Evolutionary conservation across 2,797 vertebrate genomes (phyloP).

Genomic region (Centroberyx gerrardi): DNA sequence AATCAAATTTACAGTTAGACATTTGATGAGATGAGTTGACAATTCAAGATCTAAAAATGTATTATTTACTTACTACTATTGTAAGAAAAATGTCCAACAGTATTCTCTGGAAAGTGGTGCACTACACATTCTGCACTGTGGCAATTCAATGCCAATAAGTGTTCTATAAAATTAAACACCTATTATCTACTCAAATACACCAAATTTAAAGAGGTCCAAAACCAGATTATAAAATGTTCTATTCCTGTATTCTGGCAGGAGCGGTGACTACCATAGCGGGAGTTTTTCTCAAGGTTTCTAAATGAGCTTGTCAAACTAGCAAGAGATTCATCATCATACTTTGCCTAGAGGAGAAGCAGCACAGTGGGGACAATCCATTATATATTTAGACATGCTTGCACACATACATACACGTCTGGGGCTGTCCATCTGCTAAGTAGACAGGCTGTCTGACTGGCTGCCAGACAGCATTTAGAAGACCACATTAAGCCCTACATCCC

Average conservation of each 20-base stretch:
- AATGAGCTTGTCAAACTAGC: not conserved
- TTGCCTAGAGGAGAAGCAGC: not conserved
- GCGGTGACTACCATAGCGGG: not conserved
- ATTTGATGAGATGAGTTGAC: not conserved
- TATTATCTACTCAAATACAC: not conserved
- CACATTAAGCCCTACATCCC: not conserved
- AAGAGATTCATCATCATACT: not conserved
- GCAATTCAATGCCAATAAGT: not conserved
- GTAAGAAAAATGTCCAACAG: not conserved
- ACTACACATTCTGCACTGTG: not conserved
- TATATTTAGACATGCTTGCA: not conserved
- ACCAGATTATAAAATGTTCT: not conserved
- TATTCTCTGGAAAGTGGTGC: not conserved
- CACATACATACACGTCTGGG: slow-evolving; percentile 3
- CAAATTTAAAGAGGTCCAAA: not conserved
- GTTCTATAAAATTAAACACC: not conserved
- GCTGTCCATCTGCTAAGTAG: slow-evolving; percentile 7
- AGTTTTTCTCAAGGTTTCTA: not conserved
- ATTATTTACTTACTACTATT: not conserved
- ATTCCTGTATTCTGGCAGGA: not conserved
- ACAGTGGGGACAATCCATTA: slow-evolving; percentile 1
- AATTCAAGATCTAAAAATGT: not conserved
- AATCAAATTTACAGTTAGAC: not conserved
- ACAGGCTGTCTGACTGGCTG: slow-evolving; percentile 20
- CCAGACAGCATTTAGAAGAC: slow-evolving; percentile 15